Evolutionary conservation across 2,113 vertebrate genomes (phyloP), one percentile per base, ranked within the genome.

Genomic region (Phylloscopus trochiloides): DNA sequence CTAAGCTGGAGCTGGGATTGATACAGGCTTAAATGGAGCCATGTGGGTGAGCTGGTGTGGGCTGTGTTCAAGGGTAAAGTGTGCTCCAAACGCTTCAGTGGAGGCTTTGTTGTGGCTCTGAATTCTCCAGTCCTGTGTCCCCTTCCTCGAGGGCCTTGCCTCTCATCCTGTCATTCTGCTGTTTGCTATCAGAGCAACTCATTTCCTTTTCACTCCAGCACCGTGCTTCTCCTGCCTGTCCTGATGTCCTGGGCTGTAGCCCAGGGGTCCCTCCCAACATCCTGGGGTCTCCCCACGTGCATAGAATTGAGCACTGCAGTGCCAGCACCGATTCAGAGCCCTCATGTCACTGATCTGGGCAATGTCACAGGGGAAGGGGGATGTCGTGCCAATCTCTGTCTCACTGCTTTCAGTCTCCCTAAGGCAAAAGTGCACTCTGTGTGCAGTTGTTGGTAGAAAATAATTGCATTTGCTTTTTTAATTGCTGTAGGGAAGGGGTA

Each of bases 401-500:
- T 94, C n/a, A 7, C 67, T 78, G 79, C 9, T 76, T 80, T n/a
- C 42, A 45, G 43, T 25, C 48, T 92, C 93, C 94, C 89, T 85
- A 43, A 89, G 96, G 92, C 94, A 62, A 48, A 82, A 95, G 63
- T 76, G 88, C 88, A 79, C 90, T 96, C 81, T 45, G 8, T 52
- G 66, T 62, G 70, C 78, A 65, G 73, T 76, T 92, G 72, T 50
- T 65, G 45, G 29, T 70, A 89, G 18, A 42, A 68, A 94, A 87
- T 92, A 95, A 96, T 94, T 96, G 83, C 52, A 31, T 95, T 95
- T 92, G 45, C 84, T 62, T 63, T 67, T 78, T 65, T 94, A 92
- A 95, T 95, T 88, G 95, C 25, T 57, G 77, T 51, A 52, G 45
- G 36, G 86, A 61, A 95, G 29, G 29, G 54, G 42, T 50, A 58